Conservation (phyloP, 2,888 invertebrate genomes). For the Gymnosoma rotundatum region DNA sequence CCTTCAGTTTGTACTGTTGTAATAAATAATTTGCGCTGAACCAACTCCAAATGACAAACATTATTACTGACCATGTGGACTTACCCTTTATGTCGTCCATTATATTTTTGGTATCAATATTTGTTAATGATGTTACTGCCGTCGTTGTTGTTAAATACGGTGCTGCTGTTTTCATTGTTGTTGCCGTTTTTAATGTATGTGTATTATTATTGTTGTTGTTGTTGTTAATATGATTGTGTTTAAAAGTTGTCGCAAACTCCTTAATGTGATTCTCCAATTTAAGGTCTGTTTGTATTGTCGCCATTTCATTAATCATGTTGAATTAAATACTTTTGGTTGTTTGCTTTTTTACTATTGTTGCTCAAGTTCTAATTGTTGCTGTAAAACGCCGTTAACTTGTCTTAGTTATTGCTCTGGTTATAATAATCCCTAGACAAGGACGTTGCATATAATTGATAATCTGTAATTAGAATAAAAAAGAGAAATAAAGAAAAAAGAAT, state of each 20-base stretch:
- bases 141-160: conserved; percentile 57
- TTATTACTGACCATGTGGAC: conserved; percentile 23
- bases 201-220: conserved; percentile 53
- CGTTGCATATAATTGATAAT: conserved; percentile 63
- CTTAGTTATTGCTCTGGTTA: conserved; percentile 27
- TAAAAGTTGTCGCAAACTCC: conserved; percentile 66
- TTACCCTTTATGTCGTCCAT: conserved; percentile 62
- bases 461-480: conserved; percentile 51
- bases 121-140: conserved; percentile 54
- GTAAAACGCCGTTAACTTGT: conserved; percentile 31
- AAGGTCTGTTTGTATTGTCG: conserved; percentile 74
- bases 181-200: conserved; percentile 46
- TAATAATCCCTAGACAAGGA: conserved; percentile 58
- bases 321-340: conserved; percentile 28
- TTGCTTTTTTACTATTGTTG: conserved; percentile 17
- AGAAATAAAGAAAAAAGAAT: not conserved
- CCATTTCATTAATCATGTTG: conserved; percentile 68
- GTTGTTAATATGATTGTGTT: conserved; percentile 55
- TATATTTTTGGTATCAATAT: conserved; percentile 62
- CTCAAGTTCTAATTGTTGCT: conserved; percentile 27
- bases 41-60: not conserved
- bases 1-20: no score
- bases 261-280: conserved; percentile 72
- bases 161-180: conserved; percentile 58
- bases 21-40: no score